Evolutionary conservation across 2,113 vertebrate genomes (phyloP).

Genomic region (Donacobius atricapilla): DNA sequence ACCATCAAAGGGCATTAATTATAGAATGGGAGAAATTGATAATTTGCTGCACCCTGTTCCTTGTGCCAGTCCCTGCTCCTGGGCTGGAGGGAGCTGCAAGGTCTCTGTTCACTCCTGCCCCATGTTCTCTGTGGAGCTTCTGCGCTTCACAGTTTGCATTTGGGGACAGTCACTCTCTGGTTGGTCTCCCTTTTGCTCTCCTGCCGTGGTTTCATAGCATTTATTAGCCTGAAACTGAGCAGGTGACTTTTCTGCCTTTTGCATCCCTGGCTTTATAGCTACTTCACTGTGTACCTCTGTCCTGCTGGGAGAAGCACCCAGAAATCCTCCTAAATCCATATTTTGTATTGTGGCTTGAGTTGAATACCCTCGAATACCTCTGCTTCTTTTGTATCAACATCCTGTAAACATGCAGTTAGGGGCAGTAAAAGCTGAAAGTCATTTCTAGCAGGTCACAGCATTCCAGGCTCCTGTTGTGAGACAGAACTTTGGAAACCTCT

Average conservation of each 20-base stretch:
- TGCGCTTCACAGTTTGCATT: background rate
- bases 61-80: background rate
- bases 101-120: background rate
- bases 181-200: background rate
- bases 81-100: background rate
- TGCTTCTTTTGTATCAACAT: background rate
- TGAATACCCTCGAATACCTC: background rate
- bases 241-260: background rate
- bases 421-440: background rate
- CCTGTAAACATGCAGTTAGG: background rate
- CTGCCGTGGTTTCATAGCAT: background rate
- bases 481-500: background rate
- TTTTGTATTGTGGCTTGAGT: background rate
- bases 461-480: background rate
- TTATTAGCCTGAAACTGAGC: background rate
- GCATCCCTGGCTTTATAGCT: background rate
- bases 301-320: background rate
- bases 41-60: background rate
- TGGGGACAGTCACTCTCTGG: background rate
- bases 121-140: background rate
- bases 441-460: background rate
- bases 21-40: background rate
- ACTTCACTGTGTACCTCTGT: fast-evolving
- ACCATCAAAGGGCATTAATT: background rate
- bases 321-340: background rate